Evolutionary conservation across 2,797 vertebrate genomes (phyloP).

Genomic region (Cephalopachus bancanus): DNA sequence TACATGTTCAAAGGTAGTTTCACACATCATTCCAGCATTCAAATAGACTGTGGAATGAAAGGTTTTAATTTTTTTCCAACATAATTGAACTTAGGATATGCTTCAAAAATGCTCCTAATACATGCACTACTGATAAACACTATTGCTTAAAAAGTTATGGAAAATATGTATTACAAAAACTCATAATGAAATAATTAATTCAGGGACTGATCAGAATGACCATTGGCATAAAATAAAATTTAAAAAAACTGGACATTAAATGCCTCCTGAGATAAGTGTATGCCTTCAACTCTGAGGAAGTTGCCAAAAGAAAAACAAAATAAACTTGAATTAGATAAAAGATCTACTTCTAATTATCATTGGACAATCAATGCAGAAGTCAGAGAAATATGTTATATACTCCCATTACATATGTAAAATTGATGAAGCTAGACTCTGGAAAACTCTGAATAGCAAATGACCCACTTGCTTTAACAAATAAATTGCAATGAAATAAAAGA

Average conservation of each 20-base stretch:
- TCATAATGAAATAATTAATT: background rate
- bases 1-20: background rate
- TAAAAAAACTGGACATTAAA: background rate
- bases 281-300: background rate
- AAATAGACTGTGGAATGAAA: background rate
- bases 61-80: background rate
- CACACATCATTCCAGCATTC: background rate
- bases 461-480: background rate
- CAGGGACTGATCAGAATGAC: background rate
- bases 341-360: background rate
- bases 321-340: background rate
- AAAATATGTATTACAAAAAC: constrained; percentile 23
- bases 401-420: background rate
- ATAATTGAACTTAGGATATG: background rate
- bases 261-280: background rate
- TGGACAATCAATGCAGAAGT: background rate
- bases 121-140: background rate
- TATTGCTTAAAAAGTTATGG: background rate
- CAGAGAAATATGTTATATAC: background rate
- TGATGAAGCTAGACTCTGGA: background rate
- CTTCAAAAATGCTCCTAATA: background rate
- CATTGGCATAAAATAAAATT: background rate
- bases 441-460: background rate
- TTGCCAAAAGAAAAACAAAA: background rate
- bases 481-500: background rate